Evolutionary conservation across 2,888 invertebrate genomes (phyloP).

Genomic region (Drosophila sordidula): DNA sequence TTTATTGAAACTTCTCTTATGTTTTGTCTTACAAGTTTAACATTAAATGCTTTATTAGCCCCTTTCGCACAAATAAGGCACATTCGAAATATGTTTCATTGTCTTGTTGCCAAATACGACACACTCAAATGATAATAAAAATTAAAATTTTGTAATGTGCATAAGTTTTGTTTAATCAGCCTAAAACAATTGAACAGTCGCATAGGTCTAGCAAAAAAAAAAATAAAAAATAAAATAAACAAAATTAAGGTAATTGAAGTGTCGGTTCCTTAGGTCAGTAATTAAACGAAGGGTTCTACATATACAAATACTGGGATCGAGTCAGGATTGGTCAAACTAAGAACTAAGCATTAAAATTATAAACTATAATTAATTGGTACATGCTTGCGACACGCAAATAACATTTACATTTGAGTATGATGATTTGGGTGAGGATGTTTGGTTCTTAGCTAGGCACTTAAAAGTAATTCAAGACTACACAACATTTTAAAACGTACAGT

Average conservation of each 20-base stretch:
- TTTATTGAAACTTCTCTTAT: conserved; percentile 38
- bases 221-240: conserved; percentile 29
- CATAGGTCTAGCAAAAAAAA: not conserved
- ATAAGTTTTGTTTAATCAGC: conserved; percentile 42
- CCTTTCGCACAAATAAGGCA: conserved; percentile 46
- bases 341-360: not conserved
- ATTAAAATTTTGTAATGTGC: conserved; percentile 8
- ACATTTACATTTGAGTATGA: conserved; percentile 47
- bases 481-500: conserved; percentile 43
- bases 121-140: conserved; percentile 15
- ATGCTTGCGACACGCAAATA: conserved; percentile 27
- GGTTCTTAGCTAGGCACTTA: conserved; percentile 38
- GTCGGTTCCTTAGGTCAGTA: conserved; percentile 14
- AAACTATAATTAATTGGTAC: conserved; percentile 41
- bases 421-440: conserved; percentile 29
- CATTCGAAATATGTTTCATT: conserved; percentile 34
- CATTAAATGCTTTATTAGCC: conserved; percentile 41
- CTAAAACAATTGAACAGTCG: conserved; percentile 32
- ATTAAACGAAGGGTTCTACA: conserved; percentile 7
- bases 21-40: conserved; percentile 20
- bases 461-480: conserved; percentile 31
- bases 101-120: conserved; percentile 7
- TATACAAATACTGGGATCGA: conserved; percentile 48
- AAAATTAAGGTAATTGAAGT: conserved; percentile 33
- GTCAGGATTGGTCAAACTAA: conserved; percentile 12